These are phyloP conservation scores for Nephrotoma appendiculata DNA, from an alignment of 2,888 invertebrate species.

Conservation along the genomic window DNA sequence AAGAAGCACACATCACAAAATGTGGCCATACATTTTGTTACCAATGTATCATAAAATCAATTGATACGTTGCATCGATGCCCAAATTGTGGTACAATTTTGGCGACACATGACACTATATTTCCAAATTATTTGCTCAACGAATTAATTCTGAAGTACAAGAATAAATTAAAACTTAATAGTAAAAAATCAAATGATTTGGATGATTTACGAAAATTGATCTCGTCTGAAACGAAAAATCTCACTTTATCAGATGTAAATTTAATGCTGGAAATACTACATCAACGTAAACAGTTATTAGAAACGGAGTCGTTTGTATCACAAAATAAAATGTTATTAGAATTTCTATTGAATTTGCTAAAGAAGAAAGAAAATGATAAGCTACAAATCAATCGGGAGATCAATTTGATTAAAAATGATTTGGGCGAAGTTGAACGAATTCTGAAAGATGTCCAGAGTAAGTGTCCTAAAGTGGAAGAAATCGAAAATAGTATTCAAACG, in stretches of 20 bases:
- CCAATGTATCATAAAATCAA: conserved; percentile 55
- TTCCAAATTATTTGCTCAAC: conserved; percentile 75
- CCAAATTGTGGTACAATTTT: conserved; percentile 70
- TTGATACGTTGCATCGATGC: conserved; percentile 54
- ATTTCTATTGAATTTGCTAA: conserved; percentile 62
- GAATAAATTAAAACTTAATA: conserved; percentile 31
- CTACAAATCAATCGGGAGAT: conserved; percentile 55
- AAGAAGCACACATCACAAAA: conserved; percentile 79
- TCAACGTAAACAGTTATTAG: conserved; percentile 61
- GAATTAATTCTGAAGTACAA: conserved; percentile 64
- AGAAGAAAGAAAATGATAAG: conserved; percentile 53
- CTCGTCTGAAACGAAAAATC: conserved; percentile 50
- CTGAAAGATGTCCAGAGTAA: conserved; percentile 41
- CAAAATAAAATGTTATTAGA: conserved; percentile 72
- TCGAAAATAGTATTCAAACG: conserved; percentile 34
- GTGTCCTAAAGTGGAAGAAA: conserved; percentile 42
- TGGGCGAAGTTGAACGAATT: conserved; percentile 54
- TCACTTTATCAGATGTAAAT: conserved; percentile 67
- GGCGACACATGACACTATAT: conserved; percentile 54
- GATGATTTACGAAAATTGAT: conserved; percentile 47
- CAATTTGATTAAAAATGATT: conserved; percentile 56
- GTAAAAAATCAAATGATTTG: conserved; percentile 16
- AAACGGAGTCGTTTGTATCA: conserved; percentile 64
- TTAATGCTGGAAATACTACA: conserved; percentile 65
- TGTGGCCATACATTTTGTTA: conserved; percentile 90